Percentiles rank a stretch among this genome's conserved stretches.
These are phyloP conservation scores for Mallotus villosus DNA, from an alignment of 2,797 vertebrate species.

Conservation along the genomic window DNA sequence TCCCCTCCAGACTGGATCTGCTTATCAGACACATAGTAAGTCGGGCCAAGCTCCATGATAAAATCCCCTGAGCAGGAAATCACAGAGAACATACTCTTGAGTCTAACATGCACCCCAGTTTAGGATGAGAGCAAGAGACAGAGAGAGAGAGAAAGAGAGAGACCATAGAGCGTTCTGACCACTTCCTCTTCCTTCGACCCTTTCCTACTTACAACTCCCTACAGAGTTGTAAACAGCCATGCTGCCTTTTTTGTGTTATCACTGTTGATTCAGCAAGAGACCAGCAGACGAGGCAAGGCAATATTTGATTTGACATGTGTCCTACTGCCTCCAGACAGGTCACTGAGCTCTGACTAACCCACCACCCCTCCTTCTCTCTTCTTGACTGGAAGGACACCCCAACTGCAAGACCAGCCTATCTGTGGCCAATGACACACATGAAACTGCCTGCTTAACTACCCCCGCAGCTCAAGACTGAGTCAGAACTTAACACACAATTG, in stretches of 20 bases:
- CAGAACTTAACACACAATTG: constrained; percentile 29
- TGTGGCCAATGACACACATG: constrained; percentile 19
- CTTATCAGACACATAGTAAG: constrained; percentile 39
- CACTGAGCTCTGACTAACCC: constrained; percentile 30
- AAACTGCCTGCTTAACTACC: constrained; percentile 5
- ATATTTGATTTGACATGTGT: constrained; percentile 39
- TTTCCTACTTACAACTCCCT: background rate
- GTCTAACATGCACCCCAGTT: background rate
- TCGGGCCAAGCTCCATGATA: constrained; percentile 34
- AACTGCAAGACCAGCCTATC: constrained; percentile 19
- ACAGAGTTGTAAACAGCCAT: background rate
- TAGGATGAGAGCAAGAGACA: constrained; percentile 9
- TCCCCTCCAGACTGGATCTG: constrained; percentile 16
- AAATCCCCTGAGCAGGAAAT: background rate
- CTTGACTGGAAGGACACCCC: constrained; percentile 17
- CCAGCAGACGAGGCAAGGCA: constrained; percentile 20
- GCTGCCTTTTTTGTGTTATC: background rate
- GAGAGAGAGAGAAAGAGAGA: background rate
- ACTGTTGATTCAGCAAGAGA: constrained; percentile 17
- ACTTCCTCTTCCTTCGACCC: constrained; percentile 31
- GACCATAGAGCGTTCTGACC: constrained; percentile 10
- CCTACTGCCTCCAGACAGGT: constrained; percentile 24
- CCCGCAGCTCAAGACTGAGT: constrained; percentile 11
- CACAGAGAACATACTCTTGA: constrained; percentile 23
- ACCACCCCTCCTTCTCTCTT: no score